Evolutionary conservation across 2,797 vertebrate species (phyloP), one percentile per base, ranked within the genome.

Genomic region (Coreius guichenoti): DNA sequence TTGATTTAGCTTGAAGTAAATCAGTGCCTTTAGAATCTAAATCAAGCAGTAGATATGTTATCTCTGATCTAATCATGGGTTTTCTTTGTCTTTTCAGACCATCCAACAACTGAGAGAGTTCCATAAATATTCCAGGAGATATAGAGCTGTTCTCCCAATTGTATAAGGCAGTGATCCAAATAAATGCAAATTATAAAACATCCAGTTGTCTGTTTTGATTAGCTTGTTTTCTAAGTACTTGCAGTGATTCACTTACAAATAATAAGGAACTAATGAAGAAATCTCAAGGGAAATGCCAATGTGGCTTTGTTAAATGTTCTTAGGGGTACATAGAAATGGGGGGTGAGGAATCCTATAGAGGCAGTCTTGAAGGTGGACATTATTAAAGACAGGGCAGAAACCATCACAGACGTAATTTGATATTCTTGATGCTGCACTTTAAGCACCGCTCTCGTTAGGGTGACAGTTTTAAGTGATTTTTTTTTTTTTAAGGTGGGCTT

Each of bases 51-150:
- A 21, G 51, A 12, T 4, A 0, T 45, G 61, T 23, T 16, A 33
- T 81, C 4, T 19, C 19, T 80, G 5, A 49, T 68, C 49, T 65
- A 39, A 39, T 16, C 14, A 8, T 69, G 29, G n/a, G 11, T 76
- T 14, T 78, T 16, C 72, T 69, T 69, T 83, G 23, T 51, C 8
- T 69, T 19, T 87, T 19, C 93, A 96, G 96, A 85, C 96, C 96
- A 0, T 96, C 96, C 84, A 96, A 96, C 93, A 96, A 96, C 91
- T 96, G 90, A 95, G 83, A 21, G 75, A 49, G 54, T n/a, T 88
- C 45, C n/a, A 67, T 76, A 81, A 83, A 72, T 81, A 87, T 91
- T 90, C 85, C 17, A 87, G 77, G 75, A 91, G 80, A 85, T 90
- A 9, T 17, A 73, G 4, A 90, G 91, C 86, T 83, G 67, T 89